Base-by-base conservation (phyloP, 2,888 invertebrate species). In the Brachynemurus nebulosus region DNA sequence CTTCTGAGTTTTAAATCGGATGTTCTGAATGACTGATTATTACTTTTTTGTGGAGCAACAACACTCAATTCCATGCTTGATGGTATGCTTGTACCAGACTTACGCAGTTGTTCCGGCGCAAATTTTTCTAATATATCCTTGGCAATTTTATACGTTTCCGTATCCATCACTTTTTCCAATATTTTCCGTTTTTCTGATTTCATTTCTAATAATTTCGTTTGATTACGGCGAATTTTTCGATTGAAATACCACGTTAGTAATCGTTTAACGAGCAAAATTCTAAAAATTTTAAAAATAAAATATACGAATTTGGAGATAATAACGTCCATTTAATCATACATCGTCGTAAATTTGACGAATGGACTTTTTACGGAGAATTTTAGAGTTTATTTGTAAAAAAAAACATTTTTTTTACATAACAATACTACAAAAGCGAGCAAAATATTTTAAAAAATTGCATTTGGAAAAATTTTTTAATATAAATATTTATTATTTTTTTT, bases 141-240 rank as follows among this genome's bases (percentile, higher is more conserved):
- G 4, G 92, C 92, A 40, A 78, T 86, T 70, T 96, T 97, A 61
- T 95, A 98, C 1, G 93, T 96, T 66, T 97, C 96, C 27, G 83
- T 96, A 59, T 97, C 95, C 80, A 90, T 95, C 23, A 98, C 95
- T 59, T 90, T 84, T 58, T 97, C 93, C 45, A 98, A 67, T 50
- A 96, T 80, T 61, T 84, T 80, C 61, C 80, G 85, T 59, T 90
- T 93, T 56, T 89, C 79, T n/a, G 77, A 76, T 53, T 78, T 72
- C 63, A 92, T 73, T 43, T 74, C 74, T 38, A 65, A 66, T 30
- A 90, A 65, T 60, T 82, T 81, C 45, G 74, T 69, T 59, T 84
- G 79, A 65, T 89, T 91, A 59, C 77, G 78, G 47, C 76, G 74
- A 42, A 92, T 70, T 59, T 85, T 81, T 62, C 86, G 76, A 54